Conservation (phyloP, 2,113 vertebrate species). For the Octodon degus region DNA sequence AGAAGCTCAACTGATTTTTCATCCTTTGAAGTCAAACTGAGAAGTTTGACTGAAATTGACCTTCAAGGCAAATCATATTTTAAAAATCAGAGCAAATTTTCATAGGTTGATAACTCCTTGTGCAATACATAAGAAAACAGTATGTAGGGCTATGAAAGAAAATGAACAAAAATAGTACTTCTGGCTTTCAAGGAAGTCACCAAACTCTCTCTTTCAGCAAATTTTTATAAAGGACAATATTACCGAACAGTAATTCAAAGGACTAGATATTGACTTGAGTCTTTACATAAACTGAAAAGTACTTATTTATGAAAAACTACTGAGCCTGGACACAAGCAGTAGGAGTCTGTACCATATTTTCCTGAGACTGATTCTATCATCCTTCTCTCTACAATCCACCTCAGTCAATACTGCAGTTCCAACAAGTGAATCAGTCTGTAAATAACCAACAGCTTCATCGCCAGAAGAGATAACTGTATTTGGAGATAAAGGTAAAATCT, state of each 20-base stretch:
- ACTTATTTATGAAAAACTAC: neutral
- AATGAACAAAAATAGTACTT: neutral
- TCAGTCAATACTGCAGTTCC: neutral
- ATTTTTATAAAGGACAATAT: neutral
- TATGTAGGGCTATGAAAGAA: neutral
- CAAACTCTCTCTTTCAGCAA: constrained; percentile 32
- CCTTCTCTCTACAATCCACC: too few relatives aligned
- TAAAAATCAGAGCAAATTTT: constrained; percentile 43
- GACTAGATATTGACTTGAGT: neutral
- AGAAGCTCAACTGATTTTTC: neutral
- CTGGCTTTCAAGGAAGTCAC: neutral
- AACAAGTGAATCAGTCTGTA: neutral
- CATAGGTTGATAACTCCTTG: neutral
- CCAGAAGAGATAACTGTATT: neutral
- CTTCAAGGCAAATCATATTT: constrained; percentile 37
- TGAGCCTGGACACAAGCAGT: neutral
- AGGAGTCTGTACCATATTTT: neutral
- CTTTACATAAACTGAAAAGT: neutral
- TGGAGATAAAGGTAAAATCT: neutral
- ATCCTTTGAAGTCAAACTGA: constrained; percentile 26
- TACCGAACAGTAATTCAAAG: neutral
- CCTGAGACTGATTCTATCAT: neutral
- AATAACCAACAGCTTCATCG: neutral
- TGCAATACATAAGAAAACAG: constrained; percentile 28
- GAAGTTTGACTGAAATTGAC: constrained; percentile 11